These are phyloP conservation scores for Tetramorium simillimum DNA, from an alignment of 1,140 invertebrate genomes.

Conservation along the genomic window DNA sequence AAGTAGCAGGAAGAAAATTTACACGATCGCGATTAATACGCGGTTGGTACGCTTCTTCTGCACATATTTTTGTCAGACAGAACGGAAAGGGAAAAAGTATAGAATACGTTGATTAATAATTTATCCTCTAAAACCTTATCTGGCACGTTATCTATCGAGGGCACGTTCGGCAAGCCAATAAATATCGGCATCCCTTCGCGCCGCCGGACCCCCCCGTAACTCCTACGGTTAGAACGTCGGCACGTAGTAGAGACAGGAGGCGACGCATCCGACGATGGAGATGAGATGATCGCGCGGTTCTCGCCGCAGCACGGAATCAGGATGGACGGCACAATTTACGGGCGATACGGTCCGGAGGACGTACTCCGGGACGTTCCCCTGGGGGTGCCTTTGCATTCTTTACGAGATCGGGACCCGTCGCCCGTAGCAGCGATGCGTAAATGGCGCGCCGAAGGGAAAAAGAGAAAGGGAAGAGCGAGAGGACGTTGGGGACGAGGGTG, in stretches of 20 bases:
- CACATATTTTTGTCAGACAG: neutral
- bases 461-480: neutral
- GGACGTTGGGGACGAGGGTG: slow-evolving; percentile 22
- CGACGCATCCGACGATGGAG: slow-evolving; percentile 44
- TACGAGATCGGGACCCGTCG: slow-evolving; percentile 51
- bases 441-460: slow-evolving; percentile 31
- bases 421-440: slow-evolving; percentile 62
- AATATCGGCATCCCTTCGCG: slow-evolving; percentile 13
- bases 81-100: neutral
- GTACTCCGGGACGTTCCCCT: slow-evolving; percentile 37
- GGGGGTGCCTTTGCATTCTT: slow-evolving; percentile 66
- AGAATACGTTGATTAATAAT: neutral
- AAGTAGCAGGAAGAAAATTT: neutral
- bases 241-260: slow-evolving; percentile 19
- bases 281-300: slow-evolving; percentile 53
- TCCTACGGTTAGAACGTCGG: slow-evolving; percentile 14
- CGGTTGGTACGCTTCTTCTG: neutral
- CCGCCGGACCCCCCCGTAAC: neutral
- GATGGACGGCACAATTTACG: slow-evolving; percentile 70
- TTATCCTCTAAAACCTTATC: neutral
- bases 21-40: neutral
- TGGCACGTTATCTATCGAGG: neutral
- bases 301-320: slow-evolving; percentile 61
- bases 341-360: slow-evolving; percentile 42
- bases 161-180: neutral